These are phyloP conservation scores for Sphaeridia pumilis DNA, from an alignment of 2,888 invertebrate genomes.

Conservation along the genomic window DNA sequence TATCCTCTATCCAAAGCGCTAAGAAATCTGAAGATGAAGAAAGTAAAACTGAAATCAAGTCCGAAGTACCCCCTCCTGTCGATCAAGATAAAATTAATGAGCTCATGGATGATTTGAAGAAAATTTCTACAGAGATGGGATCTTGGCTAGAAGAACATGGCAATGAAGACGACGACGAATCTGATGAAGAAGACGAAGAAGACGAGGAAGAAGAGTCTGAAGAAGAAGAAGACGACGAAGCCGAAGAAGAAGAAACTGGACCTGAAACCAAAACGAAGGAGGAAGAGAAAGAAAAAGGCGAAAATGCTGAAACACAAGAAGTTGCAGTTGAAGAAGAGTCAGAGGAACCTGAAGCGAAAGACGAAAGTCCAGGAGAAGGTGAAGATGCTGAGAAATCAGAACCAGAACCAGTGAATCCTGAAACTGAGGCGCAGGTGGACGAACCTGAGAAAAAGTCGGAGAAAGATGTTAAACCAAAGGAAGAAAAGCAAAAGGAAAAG, in stretches of 20 bases:
- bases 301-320: constrained; percentile 3
- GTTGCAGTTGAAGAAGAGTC: constrained; percentile 11
- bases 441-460: background rate
- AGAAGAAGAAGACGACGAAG: constrained; percentile 13
- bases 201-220: constrained; percentile 11
- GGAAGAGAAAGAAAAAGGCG: constrained; percentile 13
- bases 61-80: background rate
- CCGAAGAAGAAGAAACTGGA: constrained; percentile 13
- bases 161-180: constrained; percentile 1
- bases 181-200: constrained; percentile 5
- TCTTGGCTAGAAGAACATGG: constrained; percentile 22
- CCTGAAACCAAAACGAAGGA: constrained; percentile 1
- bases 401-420: background rate
- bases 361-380: constrained; percentile 1
- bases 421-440: background rate
- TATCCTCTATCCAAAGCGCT: constrained; percentile 22
- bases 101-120: constrained; percentile 22
- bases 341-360: constrained; percentile 4
- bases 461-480: constrained; percentile 7
- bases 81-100: constrained; percentile 17
- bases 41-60: constrained; percentile 2
- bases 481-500: constrained; percentile 16
- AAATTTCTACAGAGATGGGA: constrained; percentile 23
- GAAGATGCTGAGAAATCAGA: background rate
- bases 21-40: constrained; percentile 5